phyloP scores from a whole-genome alignment of 2,797 vertebrate genomes.

The Pelobates cultripes region DNA sequence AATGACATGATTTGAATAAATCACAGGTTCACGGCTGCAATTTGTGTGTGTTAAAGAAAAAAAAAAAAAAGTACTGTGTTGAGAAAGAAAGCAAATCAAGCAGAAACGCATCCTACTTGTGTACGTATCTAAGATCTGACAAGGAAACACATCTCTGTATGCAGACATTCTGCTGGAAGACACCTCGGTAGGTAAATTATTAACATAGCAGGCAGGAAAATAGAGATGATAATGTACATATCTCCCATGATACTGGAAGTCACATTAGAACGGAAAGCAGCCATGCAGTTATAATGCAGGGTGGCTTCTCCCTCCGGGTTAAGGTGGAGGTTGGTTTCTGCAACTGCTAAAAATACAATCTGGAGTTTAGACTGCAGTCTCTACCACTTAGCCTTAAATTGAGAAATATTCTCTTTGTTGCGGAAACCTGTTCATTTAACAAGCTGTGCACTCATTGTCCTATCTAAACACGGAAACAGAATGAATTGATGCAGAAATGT shows the following conservation, averaged over 20 bases:
- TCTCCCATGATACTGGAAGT: slow-evolving; percentile 66
- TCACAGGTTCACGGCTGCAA: neutral
- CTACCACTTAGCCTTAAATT: slow-evolving; percentile 6
- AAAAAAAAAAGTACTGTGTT: no score
- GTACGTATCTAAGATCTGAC: slow-evolving; percentile 63
- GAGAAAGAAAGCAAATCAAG: slow-evolving; percentile 57
- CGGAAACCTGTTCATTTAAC: neutral
- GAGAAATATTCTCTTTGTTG: neutral
- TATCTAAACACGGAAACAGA: neutral
- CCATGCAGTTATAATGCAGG: slow-evolving; percentile 64
- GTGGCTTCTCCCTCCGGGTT: slow-evolving; percentile 65
- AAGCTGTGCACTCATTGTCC: neutral
- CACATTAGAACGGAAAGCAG: slow-evolving; percentile 66
- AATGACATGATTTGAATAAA: neutral
- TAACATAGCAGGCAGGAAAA: slow-evolving; percentile 66
- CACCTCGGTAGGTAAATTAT: slow-evolving; percentile 71
- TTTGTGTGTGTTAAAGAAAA: neutral
- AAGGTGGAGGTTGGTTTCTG: slow-evolving; percentile 63
- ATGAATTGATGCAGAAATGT: neutral
- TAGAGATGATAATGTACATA: slow-evolving; percentile 62
- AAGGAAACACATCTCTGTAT: slow-evolving; percentile 67
- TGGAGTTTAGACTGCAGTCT: slow-evolving; percentile 50
- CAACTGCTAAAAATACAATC: slow-evolving; percentile 63
- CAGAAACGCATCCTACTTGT: slow-evolving; percentile 63
- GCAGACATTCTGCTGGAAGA: slow-evolving; percentile 60